Conservation (phyloP, 2,888 invertebrate genomes). For the Scrobipalpa atriplicella region DNA sequence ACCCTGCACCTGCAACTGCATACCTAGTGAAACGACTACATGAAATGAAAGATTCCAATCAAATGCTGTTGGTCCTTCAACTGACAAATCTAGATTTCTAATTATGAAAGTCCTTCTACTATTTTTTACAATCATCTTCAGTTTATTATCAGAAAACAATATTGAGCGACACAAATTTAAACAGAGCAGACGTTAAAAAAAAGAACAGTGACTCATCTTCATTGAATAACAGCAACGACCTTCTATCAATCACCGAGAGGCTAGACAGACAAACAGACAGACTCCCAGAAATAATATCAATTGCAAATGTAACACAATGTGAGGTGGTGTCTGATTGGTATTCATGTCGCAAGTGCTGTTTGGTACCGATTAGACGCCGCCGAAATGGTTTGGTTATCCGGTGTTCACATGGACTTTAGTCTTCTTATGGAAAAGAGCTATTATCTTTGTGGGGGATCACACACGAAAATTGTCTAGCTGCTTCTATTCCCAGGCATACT, state of each 20-base stretch:
- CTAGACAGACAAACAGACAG: constrained; percentile 53
- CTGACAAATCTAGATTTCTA: no score
- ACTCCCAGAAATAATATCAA: constrained; percentile 71
- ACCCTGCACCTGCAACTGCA: no score
- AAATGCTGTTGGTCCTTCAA: no score
- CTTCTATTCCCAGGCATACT: no score
- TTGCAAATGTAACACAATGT: constrained; percentile 54
- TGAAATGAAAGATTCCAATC: no score
- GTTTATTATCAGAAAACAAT: no score
- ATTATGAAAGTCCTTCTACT: no score
- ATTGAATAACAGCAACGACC: constrained; percentile 19
- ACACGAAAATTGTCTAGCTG: no score
- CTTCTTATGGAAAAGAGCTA: not conserved
- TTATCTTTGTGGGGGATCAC: no score
- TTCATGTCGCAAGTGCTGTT: constrained; percentile 52
- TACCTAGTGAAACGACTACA: no score
- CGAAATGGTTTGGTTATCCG: constrained; percentile 51
- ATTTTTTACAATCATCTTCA: no score
- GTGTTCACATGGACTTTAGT: not conserved
- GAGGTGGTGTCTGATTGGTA: constrained; percentile 44
- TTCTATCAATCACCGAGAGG: constrained; percentile 41
- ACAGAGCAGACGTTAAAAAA: constrained; percentile 4
- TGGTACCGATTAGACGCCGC: constrained; percentile 62
- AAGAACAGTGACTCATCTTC: constrained; percentile 34
- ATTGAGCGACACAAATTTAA: no score